Conservation (phyloP, 2,888 invertebrate genomes). For the Cephus pulcher region DNA sequence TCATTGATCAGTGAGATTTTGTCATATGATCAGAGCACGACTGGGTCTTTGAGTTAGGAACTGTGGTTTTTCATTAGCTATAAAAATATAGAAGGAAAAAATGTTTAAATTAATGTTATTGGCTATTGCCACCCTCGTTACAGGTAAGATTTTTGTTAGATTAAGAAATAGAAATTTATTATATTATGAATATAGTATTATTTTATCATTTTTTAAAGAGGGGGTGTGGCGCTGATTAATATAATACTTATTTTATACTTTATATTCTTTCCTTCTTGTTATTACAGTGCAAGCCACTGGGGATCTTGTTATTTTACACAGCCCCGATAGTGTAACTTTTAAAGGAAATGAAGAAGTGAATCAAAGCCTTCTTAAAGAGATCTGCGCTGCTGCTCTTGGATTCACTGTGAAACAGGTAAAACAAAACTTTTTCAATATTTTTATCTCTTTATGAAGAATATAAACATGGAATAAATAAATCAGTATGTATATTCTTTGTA, state of each 20-base stretch:
- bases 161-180: not conserved
- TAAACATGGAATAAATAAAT: constrained; percentile 6
- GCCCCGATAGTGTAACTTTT: constrained; percentile 77
- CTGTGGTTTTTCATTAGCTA: constrained; percentile 32
- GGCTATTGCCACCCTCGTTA: constrained; percentile 21
- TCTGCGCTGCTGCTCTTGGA: constrained; percentile 79
- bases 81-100: constrained; percentile 16
- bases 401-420: constrained; percentile 78
- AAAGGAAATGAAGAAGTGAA: constrained; percentile 74
- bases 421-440: constrained; percentile 2
- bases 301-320: constrained; percentile 77
- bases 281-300: constrained; percentile 71
- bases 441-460: not conserved
- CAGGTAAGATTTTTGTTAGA: constrained; percentile 32
- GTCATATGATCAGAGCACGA: constrained; percentile 37
- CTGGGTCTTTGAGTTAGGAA: constrained; percentile 29
- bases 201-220: not conserved
- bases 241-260: not conserved
- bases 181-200: not conserved
- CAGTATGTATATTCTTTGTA: constrained; percentile 47
- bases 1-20: constrained; percentile 8
- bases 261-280: constrained; percentile 24
- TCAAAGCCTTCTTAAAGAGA: constrained; percentile 76
- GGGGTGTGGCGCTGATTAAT: constrained; percentile 3
- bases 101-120: constrained; percentile 39